A percentile compares a stretch with the other conserved stretches of the same genome.
Evolutionary conservation across 2,797 vertebrate genomes (phyloP).

Genomic region (Gastrophryne carolinensis): DNA sequence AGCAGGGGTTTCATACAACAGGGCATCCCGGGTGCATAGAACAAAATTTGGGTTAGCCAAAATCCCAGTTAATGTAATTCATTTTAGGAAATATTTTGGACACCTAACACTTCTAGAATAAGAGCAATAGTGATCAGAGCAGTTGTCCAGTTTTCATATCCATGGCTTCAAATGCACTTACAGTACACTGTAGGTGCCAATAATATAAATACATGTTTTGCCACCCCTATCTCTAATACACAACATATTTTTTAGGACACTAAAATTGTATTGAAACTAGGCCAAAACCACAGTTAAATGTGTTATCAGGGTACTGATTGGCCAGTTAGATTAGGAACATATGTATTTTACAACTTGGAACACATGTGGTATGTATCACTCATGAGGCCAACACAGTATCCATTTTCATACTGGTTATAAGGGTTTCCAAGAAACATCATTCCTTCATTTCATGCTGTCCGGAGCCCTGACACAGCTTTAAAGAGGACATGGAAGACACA

Average conservation of each 20-base stretch:
- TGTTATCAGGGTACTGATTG: constrained; percentile 22
- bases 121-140: no score
- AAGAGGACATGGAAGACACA: constrained; percentile 20
- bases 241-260: not conserved
- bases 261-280: not conserved
- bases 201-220: no score
- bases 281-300: not conserved
- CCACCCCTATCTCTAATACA: not conserved
- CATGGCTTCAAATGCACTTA: no score
- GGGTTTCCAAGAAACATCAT: constrained; percentile 31
- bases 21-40: no score
- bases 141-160: no score
- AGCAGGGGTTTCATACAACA: no score
- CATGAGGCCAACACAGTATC: constrained; percentile 22
- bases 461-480: not conserved
- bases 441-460: constrained; percentile 20
- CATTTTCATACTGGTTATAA: constrained; percentile 24
- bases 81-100: no score
- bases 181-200: no score
- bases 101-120: no score
- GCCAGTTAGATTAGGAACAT: constrained; percentile 27
- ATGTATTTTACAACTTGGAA: constrained; percentile 39
- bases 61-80: no score
- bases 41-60: no score
- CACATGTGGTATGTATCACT: constrained; percentile 33